These are phyloP conservation scores for Acrossocheilus wenchowensis DNA, from an alignment of 2,797 vertebrate species.

Conservation along the genomic window DNA sequence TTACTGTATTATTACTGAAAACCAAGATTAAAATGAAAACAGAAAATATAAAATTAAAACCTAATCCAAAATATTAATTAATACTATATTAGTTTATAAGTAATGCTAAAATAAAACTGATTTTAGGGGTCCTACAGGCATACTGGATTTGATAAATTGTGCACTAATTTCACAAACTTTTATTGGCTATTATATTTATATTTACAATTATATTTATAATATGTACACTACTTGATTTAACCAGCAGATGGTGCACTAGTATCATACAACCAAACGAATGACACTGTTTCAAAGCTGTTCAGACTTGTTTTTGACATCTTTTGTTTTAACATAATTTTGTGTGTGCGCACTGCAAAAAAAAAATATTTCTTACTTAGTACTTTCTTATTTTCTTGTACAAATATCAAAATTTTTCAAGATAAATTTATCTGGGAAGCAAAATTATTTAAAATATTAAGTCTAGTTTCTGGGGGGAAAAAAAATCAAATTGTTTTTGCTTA, in stretches of 20 bases:
- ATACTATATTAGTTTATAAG: neutral
- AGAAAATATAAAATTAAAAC: neutral
- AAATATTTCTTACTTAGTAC: neutral
- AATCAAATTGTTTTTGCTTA: neutral
- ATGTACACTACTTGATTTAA: constrained; percentile 6
- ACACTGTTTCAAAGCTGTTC: neutral
- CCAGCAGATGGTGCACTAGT: constrained; percentile 77
- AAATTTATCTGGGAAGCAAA: neutral
- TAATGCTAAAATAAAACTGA: neutral
- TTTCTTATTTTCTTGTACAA: neutral
- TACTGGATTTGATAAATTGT: neutral
- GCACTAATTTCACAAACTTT: neutral
- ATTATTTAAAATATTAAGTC: neutral
- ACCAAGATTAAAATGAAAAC: neutral
- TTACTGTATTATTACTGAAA: neutral
- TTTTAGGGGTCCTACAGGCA: neutral
- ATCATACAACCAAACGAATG: constrained; percentile 51
- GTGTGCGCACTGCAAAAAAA: neutral
- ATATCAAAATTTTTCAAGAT: neutral
- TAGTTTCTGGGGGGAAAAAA: neutral
- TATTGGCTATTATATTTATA: neutral
- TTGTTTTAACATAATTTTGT: neutral
- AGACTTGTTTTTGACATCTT: neutral
- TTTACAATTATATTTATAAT: neutral
- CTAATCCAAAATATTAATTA: neutral